Evolutionary conservation across 1,140 invertebrate species (phyloP).

Genomic region (Cryptotermes secundus): DNA sequence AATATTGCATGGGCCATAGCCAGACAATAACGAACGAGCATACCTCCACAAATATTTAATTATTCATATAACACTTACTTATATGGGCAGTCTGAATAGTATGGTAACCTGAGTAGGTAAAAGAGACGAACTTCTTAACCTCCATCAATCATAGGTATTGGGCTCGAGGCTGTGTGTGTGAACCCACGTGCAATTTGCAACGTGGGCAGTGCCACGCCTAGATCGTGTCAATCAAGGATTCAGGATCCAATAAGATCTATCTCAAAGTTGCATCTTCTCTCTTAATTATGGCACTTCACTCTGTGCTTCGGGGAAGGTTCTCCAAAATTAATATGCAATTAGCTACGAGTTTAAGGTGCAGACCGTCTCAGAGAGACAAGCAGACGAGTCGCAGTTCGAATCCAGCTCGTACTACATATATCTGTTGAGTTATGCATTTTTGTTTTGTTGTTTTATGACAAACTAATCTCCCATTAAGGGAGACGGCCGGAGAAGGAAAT

Average conservation of each 20-base stretch:
- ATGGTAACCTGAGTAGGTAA: neutral
- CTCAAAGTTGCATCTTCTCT: neutral
- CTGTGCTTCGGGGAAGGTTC: too few species aligned
- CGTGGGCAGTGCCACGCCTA: neutral
- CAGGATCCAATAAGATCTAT: neutral
- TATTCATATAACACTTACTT: neutral
- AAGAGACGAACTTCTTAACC: neutral
- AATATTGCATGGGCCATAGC: too few species aligned
- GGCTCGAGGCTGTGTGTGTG: neutral
- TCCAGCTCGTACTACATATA: too few species aligned
- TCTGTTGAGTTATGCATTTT: too few species aligned
- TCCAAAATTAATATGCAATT: too few species aligned
- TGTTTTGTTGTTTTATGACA: too few species aligned
- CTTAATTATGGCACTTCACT: neutral
- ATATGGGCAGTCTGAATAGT: neutral
- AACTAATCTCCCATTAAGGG: too few species aligned
- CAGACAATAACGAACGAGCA: neutral
- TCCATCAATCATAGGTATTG: neutral
- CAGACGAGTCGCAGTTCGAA: too few species aligned
- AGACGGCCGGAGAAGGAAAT: too few species aligned
- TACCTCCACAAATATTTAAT: conserved; percentile 1
- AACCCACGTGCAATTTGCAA: neutral
- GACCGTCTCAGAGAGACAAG: too few species aligned
- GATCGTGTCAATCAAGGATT: neutral
- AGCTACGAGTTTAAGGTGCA: too few species aligned